Conservation (phyloP, 1,140 invertebrate species). For the Drosophila nannoptera region DNA sequence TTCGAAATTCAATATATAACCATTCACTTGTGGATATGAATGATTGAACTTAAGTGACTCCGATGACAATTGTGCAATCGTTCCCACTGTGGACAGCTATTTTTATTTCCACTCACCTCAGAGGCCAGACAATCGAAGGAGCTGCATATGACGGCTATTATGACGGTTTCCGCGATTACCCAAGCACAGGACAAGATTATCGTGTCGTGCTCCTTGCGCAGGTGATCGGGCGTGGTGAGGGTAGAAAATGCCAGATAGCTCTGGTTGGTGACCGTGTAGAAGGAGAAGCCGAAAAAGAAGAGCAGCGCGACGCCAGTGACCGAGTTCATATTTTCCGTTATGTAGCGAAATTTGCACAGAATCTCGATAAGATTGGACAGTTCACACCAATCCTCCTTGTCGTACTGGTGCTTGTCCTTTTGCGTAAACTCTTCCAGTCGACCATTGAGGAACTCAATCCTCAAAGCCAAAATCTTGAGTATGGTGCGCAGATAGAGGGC, state of each 20-base stretch:
- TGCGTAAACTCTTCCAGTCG: constrained; percentile 47
- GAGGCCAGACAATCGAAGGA: constrained; percentile 64
- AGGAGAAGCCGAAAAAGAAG: constrained; percentile 66
- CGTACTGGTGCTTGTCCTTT: constrained; percentile 9
- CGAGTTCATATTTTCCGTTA: constrained; percentile 60
- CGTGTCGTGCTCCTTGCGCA: constrained; percentile 35
- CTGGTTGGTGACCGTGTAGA: constrained; percentile 68
- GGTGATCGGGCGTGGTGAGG: constrained; percentile 32
- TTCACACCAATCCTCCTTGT: constrained; percentile 56
- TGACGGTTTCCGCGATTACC: constrained; percentile 58
- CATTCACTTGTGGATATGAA: no score
- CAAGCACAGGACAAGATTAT: constrained; percentile 61
- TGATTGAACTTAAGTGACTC: no score
- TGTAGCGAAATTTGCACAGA: constrained; percentile 67
- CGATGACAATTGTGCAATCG: neutral
- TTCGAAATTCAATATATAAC: constrained; percentile 11
- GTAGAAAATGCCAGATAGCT: constrained; percentile 66
- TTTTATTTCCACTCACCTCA: constrained; percentile 31
- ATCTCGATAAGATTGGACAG: constrained; percentile 62
- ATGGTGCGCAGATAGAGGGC: constrained; percentile 53
- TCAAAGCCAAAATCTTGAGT: constrained; percentile 41
- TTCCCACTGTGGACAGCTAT: neutral
- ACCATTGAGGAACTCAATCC: constrained; percentile 54
- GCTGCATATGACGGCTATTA: constrained; percentile 57
- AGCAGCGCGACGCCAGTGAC: constrained; percentile 53